These are phyloP conservation scores for Mizuhopecten yessoensis DNA, from an alignment of 1,140 invertebrate species.

Conservation along the genomic window DNA sequence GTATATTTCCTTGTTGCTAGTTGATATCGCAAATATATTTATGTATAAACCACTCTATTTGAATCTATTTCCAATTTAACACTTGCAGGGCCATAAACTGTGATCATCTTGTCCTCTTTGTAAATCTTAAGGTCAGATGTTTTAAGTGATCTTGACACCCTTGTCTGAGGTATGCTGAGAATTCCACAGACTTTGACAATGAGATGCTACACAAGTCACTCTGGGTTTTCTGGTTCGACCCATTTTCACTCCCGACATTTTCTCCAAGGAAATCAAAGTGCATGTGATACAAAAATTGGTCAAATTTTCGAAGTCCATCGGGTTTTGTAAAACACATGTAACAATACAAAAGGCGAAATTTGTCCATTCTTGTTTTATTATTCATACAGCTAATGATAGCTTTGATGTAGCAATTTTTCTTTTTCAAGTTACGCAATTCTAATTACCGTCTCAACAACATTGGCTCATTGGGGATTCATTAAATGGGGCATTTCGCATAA, in stretches of 20 bases:
- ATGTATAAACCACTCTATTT: too few relatives aligned
- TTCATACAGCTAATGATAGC: conserved; percentile 10
- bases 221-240: background rate
- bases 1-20: too few relatives aligned
- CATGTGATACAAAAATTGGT: conserved; percentile 25
- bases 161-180: background rate
- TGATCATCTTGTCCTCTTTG: too few relatives aligned
- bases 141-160: background rate
- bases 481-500: conserved; percentile 9
- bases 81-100: too few relatives aligned
- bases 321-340: background rate
- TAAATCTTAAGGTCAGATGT: background rate
- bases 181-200: background rate
- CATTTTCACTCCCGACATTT: conserved; percentile 18
- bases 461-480: conserved; percentile 32
- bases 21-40: too few relatives aligned
- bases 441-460: background rate
- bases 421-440: conserved; percentile 26
- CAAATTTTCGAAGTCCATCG: background rate
- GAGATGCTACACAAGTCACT: background rate
- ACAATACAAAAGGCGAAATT: conserved; percentile 5
- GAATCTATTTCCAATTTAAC: too few relatives aligned
- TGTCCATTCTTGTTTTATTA: background rate
- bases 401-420: background rate
- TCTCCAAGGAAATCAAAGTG: background rate